Evolutionary conservation across 1,140 invertebrate species (phyloP).

Genomic region (Vollenhovia emeryi): DNA sequence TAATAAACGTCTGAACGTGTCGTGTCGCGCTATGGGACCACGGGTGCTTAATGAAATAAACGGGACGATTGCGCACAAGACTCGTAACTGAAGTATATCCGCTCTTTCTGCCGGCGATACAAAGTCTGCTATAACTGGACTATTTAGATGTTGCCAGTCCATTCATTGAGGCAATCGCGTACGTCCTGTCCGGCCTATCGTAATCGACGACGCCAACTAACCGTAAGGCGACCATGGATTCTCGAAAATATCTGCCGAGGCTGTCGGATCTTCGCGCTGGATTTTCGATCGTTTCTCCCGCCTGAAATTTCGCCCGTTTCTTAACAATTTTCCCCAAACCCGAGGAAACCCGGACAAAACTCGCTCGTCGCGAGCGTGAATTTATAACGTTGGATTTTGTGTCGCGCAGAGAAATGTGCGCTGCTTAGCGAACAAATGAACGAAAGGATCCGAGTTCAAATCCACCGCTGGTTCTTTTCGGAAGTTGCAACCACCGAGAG

Average conservation of each 20-base stretch:
- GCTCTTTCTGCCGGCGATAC: constrained; percentile 62
- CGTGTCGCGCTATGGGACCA: constrained; percentile 30
- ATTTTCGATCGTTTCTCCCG: neutral
- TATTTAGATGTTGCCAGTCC: constrained; percentile 83
- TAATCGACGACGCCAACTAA: constrained; percentile 47
- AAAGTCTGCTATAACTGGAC: constrained; percentile 78
- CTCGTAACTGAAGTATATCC: constrained; percentile 56
- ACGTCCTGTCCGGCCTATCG: constrained; percentile 80
- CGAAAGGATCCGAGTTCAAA: no score
- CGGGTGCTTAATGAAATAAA: constrained; percentile 52
- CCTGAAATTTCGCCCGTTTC: neutral
- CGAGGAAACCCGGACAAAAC: neutral
- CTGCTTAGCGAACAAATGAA: no score
- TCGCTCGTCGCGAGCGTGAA: neutral
- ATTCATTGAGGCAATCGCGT: constrained; percentile 84
- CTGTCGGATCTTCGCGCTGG: neutral
- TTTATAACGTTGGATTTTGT: neutral
- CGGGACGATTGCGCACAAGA: constrained; percentile 58
- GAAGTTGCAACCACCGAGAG: no score
- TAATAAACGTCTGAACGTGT: constrained; percentile 35
- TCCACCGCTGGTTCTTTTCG: no score
- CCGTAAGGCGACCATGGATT: constrained; percentile 42
- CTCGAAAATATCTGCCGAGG: constrained; percentile 4
- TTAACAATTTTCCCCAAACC: neutral
- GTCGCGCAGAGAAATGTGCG: no score